Evolutionary conservation across 2,888 invertebrate species (phyloP).

Genomic region (Oscheius sp.): DNA sequence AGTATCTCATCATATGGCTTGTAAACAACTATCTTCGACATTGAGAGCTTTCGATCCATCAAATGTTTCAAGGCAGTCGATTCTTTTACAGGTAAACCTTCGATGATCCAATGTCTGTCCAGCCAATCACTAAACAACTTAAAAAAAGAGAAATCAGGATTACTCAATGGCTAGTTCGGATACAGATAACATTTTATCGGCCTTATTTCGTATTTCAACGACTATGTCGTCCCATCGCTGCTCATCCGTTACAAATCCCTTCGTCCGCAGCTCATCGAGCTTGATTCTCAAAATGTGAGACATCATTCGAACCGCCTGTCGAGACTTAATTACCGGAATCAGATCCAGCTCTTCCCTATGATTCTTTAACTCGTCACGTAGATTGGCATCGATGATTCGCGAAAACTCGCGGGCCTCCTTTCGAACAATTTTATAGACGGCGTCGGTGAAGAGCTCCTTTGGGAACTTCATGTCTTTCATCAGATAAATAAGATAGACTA

Average conservation of each 20-base stretch:
- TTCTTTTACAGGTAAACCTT: not conserved
- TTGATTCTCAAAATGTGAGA: slow-evolving; percentile 25
- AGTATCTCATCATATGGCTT: not conserved
- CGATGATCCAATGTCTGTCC: not conserved
- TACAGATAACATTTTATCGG: slow-evolving; percentile 13
- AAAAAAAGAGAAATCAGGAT: not conserved
- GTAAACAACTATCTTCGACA: not conserved
- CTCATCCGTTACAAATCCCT: slow-evolving; percentile 19
- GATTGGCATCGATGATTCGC: slow-evolving; percentile 18
- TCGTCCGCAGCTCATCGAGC: slow-evolving; percentile 30
- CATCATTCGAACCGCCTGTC: slow-evolving; percentile 40
- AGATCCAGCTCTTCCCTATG: slow-evolving; percentile 20
- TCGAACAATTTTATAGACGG: slow-evolving; percentile 19
- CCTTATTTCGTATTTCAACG: not conserved
- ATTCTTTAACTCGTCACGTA: slow-evolving; percentile 31
- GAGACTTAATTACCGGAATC: slow-evolving; percentile 37
- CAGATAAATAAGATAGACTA: slow-evolving; percentile 34
- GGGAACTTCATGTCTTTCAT: slow-evolving; percentile 29
- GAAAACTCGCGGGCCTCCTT: slow-evolving; percentile 11
- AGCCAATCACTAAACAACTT: not conserved
- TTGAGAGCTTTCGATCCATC: not conserved
- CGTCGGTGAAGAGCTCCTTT: slow-evolving; percentile 30
- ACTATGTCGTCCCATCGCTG: slow-evolving; percentile 22
- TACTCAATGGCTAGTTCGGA: slow-evolving; percentile 13
- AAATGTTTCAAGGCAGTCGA: not conserved